Conservation (phyloP, 1,140 invertebrate species). For the Brachionus paranguensis region DNA sequence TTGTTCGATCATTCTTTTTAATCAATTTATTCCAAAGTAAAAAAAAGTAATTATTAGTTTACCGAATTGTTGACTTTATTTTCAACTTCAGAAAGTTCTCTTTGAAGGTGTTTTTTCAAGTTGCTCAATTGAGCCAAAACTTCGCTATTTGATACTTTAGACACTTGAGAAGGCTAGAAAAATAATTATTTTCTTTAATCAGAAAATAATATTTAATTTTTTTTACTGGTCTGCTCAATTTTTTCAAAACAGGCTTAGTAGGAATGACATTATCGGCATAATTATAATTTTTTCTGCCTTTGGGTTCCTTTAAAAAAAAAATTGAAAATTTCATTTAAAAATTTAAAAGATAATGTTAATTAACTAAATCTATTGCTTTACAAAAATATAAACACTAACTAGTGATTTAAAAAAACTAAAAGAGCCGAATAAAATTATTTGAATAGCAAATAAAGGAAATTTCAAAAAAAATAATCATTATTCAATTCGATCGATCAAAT, state of each 20-base stretch:
- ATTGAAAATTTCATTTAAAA: neutral
- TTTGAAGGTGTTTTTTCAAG: slow-evolving; percentile 32
- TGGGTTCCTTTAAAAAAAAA: neutral
- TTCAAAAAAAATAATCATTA: too few species aligned
- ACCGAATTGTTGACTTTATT: slow-evolving; percentile 23
- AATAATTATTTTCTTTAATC: neutral
- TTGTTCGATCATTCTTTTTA: neutral
- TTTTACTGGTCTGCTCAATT: neutral
- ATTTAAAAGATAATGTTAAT: neutral
- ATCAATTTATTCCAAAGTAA: neutral
- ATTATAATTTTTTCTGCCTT: neutral
- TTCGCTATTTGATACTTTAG: slow-evolving; percentile 29
- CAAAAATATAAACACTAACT: neutral
- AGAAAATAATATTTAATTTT: too few species aligned
- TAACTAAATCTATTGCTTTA: neutral
- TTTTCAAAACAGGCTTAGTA: neutral
- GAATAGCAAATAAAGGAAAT: too few species aligned
- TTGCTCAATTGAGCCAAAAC: slow-evolving; percentile 4
- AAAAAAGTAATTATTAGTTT: neutral
- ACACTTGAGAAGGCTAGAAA: neutral
- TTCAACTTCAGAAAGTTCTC: slow-evolving; percentile 22
- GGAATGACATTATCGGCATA: neutral
- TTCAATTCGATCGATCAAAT: too few species aligned
- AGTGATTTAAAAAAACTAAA: too few species aligned
- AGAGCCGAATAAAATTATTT: too few species aligned